Base-by-base conservation (phyloP, 2,113 vertebrate species). In the Pseudolaguvia tuberculata region DNA sequence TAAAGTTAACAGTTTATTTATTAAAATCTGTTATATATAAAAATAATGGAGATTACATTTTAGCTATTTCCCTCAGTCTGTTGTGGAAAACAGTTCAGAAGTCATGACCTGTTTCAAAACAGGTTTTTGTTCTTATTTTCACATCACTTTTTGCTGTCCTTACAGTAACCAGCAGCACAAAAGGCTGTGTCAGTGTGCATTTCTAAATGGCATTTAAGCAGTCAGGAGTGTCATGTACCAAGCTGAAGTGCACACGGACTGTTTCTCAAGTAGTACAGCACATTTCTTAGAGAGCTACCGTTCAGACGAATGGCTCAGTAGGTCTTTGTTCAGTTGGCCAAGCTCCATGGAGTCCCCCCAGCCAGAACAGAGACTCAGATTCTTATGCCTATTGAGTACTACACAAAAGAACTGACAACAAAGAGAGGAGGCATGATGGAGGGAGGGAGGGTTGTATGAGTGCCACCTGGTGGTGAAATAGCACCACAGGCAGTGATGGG, bases 391-490 rank as follows among this genome's bases (percentile, higher is more conserved):
- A 69, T 77, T 79, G 56, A 81, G 62, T 35, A 15, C 25, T 58
- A 79, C 52, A 75, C 72, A 76, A 79, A 76, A 52, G 70, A 58
- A 58, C 39, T 39, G 39, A 73, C 45, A 45, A 48, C 27, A 62
- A 74, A 51, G 77, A 81, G 72, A 42, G 72, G 76, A 70, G 67
- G 31, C 23, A 55, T 35, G 50, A 63, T 9, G 48, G 21, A 31
- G n/a, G 14, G 50, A 15, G 21, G 9, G 63, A 58, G 65, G n/a
- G n/a, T n/a, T 42, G 14, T 25, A 25, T 18, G 68, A 62, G 27
- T 73, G 78, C 78, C 82, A 72, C 71, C 83, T 85, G 83, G 79
- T 82, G 81, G 74, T 51, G 15, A 59, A 71, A 76, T 53, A 59
- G 52, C 42, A 72, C 51, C 21, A 35, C 20, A 3, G 12, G 18